phyloP scores from a whole-genome alignment of 2,797 vertebrate genomes.

The Parauchenoglanis ngamensis region DNA sequence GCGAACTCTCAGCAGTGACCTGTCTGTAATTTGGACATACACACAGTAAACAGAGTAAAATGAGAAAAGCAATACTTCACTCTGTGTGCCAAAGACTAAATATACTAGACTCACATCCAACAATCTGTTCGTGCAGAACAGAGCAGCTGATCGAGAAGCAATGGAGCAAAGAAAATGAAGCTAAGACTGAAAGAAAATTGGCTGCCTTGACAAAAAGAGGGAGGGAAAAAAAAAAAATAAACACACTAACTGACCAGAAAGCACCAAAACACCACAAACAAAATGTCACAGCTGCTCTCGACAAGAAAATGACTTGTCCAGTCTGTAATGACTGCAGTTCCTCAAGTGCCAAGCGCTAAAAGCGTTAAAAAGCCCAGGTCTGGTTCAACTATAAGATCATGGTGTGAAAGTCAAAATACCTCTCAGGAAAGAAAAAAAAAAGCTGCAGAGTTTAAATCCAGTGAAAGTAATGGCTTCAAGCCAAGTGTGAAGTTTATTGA shows the following conservation, averaged over 20 bases:
- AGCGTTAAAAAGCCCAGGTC: slow-evolving; percentile 26
- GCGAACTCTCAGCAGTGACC: slow-evolving; percentile 23
- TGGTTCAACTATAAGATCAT: slow-evolving; percentile 17
- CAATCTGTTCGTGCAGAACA: slow-evolving; percentile 25
- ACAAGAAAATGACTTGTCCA: slow-evolving; percentile 42
- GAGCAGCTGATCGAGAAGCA: slow-evolving; percentile 32
- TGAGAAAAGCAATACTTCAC: slow-evolving; percentile 8
- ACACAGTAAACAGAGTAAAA: slow-evolving; percentile 27
- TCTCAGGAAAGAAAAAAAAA: background rate
- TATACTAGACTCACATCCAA: slow-evolving; percentile 29
- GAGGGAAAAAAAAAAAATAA: background rate
- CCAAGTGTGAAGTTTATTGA: background rate
- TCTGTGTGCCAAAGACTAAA: slow-evolving; percentile 31
- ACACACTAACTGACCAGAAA: slow-evolving; percentile 1
- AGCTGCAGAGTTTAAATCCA: background rate
- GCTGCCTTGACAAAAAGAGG: slow-evolving; percentile 38
- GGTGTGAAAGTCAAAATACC: slow-evolving; percentile 10
- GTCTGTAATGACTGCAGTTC: slow-evolving; percentile 41
- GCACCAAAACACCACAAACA: slow-evolving; percentile 39
- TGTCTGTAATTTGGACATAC: slow-evolving; percentile 20
- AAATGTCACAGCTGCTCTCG: slow-evolving; percentile 35
- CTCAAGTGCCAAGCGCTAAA: slow-evolving; percentile 27
- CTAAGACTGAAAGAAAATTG: slow-evolving; percentile 36
- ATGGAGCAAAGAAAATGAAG: slow-evolving; percentile 35
- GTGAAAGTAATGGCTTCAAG: background rate